Conservation (phyloP, 2,888 invertebrate species). For the Agonopterix subpropinquella region DNA sequence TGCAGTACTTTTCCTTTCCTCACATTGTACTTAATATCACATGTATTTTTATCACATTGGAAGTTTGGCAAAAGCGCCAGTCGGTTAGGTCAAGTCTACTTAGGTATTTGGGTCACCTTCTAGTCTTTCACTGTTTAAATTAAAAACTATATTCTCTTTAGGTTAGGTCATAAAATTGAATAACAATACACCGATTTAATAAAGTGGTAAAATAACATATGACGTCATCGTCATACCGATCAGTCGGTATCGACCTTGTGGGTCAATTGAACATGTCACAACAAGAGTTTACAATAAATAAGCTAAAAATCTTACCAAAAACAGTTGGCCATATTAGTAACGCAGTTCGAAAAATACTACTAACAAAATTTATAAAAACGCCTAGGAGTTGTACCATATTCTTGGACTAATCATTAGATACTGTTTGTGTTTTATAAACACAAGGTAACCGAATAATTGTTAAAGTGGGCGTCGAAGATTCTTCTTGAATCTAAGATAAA, state of each 20-base stretch:
- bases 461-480: conserved; percentile 34
- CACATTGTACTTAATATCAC: no score
- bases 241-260: conserved; percentile 19
- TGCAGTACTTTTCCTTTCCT: no score
- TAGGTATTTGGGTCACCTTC: no score
- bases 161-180: no score
- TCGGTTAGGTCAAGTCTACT: no score
- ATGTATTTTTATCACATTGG: no score
- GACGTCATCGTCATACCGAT: conserved; percentile 9
- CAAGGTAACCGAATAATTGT: conserved; percentile 23
- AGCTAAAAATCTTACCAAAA: conserved; percentile 30
- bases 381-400: conserved; percentile 25
- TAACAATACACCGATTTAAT: no score
- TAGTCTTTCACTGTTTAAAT: no score
- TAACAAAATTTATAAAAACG: conserved; percentile 19
- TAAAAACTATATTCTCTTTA: no score
- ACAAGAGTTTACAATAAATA: neutral
- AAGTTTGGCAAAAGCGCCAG: no score
- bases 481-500: conserved; percentile 5
- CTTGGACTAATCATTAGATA: conserved; percentile 18
- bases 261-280: conserved; percentile 15
- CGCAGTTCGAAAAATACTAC: conserved; percentile 6
- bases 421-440: conserved; percentile 20
- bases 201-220: no score
- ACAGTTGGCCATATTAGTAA: conserved; percentile 26